These are phyloP conservation scores for Drosophila nasuta DNA, from an alignment of 1,140 invertebrate genomes.

Conservation along the genomic window DNA sequence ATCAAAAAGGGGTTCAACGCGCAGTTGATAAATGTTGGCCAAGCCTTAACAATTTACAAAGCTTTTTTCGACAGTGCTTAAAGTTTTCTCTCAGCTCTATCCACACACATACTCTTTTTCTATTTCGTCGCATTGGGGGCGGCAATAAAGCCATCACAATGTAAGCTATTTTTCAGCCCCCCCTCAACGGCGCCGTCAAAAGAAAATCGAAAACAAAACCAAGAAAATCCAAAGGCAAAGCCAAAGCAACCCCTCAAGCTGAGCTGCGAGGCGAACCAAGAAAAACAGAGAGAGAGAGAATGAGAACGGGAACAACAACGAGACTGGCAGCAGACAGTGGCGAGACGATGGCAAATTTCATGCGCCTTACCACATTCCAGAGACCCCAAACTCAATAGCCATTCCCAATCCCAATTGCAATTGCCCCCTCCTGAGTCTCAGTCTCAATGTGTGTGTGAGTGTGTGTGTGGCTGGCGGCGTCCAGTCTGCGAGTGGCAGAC, in stretches of 20 bases:
- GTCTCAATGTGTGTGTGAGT: too few relatives aligned
- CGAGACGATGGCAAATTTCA: slow-evolving; percentile 56
- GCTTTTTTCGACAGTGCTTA: neutral
- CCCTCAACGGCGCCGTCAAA: slow-evolving; percentile 31
- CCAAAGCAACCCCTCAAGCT: slow-evolving; percentile 57
- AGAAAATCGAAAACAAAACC: slow-evolving; percentile 20
- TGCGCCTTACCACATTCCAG: slow-evolving; percentile 28
- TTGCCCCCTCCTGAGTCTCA: neutral
- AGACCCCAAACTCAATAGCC: slow-evolving; percentile 1
- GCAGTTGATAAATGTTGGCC: neutral
- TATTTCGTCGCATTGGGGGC: neutral
- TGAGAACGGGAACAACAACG: slow-evolving; percentile 2
- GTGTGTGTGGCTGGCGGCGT: slow-evolving; percentile 59
- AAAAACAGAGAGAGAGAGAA: too few relatives aligned
- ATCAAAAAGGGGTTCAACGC: neutral
- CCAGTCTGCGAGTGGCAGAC: slow-evolving; percentile 59
- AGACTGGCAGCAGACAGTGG: slow-evolving; percentile 77
- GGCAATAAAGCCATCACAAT: slow-evolving; percentile 72
- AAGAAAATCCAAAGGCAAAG: slow-evolving; percentile 32
- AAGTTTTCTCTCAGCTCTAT: neutral
- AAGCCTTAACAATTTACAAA: neutral
- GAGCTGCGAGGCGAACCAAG: neutral
- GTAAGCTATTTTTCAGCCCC: slow-evolving; percentile 49
- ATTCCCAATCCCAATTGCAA: slow-evolving; percentile 1
- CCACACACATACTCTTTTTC: neutral